Base-by-base conservation (phyloP, 2,113 vertebrate species). In the Bolborhynchus lineola region DNA sequence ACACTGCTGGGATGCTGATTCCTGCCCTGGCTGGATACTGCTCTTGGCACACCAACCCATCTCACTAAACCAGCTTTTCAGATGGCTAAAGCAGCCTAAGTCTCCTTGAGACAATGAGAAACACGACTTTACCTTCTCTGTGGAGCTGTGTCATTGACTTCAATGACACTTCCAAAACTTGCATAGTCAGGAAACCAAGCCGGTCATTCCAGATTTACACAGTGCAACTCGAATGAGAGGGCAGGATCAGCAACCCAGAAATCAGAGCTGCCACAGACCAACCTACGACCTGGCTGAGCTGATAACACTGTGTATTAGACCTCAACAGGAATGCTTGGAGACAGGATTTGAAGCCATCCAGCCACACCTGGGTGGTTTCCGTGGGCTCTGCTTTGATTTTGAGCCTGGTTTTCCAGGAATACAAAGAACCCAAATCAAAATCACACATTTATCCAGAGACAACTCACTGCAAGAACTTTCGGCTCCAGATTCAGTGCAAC, bases 1-100 rank as follows among this genome's bases (percentile, higher is more conserved):
- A 29, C 31, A 37, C 17, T 31, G 21, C 47, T 25, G 0, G 1
- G 21, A 13, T 4, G 6, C 71, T 9, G 5, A 5, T 74, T 47
- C 57, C 81, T 29, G 59, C 7, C 39, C 47, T 5, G 8, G 20
- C 20, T 4, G 1, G 47, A 8, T 57, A 25, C 46, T 46, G 81
- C 28, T 47, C 50, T 39, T 6, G 1, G 7, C 41, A 24, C 3
- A 5, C 17, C 50, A 18, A 67, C 33, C 28, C 12, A 4, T 15
- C 68, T 35, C 75, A n/a, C 39, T 53, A 23, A 42, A 65, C 44
- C 55, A 60, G 75, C 28, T 39, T 49, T 57, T 35, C 11, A 7
- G 17, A 41, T 6, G 53, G 59, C 59, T 63, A 11, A 39, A 60
- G 52, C 13, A 53, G 46, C 37, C 28, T 2, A 8, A 76, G 16